Evolutionary conservation across 92 coral and sea anemone genomes (phyloP).

Genomic region (Phenganax stokvisi): DNA sequence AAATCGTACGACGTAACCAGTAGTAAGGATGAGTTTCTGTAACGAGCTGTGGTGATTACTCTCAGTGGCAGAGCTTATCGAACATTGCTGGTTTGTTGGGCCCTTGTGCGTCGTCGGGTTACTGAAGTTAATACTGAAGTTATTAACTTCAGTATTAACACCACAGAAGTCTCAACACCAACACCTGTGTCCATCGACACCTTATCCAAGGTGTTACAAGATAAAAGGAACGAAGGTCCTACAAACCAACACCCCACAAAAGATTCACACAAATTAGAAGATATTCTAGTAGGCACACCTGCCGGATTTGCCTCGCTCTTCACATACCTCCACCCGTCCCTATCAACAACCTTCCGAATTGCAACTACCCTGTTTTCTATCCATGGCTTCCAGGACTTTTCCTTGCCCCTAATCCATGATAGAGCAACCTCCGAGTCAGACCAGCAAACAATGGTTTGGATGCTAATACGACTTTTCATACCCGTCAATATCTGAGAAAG

Average conservation of each 20-base stretch:
- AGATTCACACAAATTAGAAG: not conserved
- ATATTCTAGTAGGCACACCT: slow-evolving; percentile 3
- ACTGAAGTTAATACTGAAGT: too few species aligned
- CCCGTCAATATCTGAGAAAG: too few species aligned
- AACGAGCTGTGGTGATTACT: too few species aligned
- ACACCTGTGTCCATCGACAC: not conserved
- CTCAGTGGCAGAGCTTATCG: slow-evolving; percentile 16
- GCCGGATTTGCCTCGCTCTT: slow-evolving; percentile 18
- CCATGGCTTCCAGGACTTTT: slow-evolving; percentile 19
- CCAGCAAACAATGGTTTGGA: not conserved
- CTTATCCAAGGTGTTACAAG: not conserved
- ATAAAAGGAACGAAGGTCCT: not conserved
- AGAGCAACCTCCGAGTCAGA: slow-evolving; percentile 22
- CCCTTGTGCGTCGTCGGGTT: not conserved
- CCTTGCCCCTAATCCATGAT: slow-evolving; percentile 25
- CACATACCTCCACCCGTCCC: slow-evolving; percentile 8
- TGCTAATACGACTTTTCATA: too few species aligned
- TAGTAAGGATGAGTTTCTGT: not conserved
- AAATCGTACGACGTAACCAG: slow-evolving; percentile 31
- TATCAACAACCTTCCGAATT: slow-evolving; percentile 13
- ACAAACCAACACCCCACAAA: slow-evolving; percentile 9
- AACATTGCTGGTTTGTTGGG: slow-evolving; percentile 20
- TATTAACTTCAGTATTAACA: not conserved
- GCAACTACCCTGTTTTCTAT: not conserved
- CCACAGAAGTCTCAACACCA: slow-evolving; percentile 7